Base-by-base conservation (phyloP, 2,113 vertebrate species). In the Menidia beryllina region DNA sequence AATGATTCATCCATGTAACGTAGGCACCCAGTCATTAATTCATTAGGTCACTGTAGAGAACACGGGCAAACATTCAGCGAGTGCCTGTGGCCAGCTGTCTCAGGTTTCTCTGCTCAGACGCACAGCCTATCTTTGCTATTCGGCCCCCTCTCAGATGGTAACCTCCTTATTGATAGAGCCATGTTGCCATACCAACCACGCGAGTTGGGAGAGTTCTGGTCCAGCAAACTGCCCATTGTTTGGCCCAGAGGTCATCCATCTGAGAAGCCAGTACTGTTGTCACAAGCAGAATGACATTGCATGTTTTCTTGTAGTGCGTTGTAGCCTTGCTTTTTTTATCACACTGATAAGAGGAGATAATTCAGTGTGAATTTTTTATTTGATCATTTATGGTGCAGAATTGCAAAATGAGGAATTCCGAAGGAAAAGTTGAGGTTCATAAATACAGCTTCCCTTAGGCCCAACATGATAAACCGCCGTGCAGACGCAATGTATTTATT, bases 1-100 rank as follows among this genome's bases (percentile, higher is more conserved):
- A 92, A 90, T 87, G 82, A 91, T 90, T 91, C 56, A 90, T 89
- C 64, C 34, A 39, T 83, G 86, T 73, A 88, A 85, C 75, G 41
- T 59, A 59, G 79, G 77, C 73, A 72, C 70, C 53, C 68, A 65
- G 86, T 88, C 81, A 89, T 86, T 89, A 77, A 92, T 92, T 90
- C 72, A 86, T 88, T 79, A 86, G 84, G 78, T 84, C 58, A 68
- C 73, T 69, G 54, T 62, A 58, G 72, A 78, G 70, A 63, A 41
- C 62, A 1, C 10, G 66, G 41, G 30, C 65, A 77, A 45, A 75
- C 48, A 21, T 77, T 81, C 79, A 81, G 72, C 62, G 61, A 77
- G 72, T 48, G 82, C 65, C 73, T 51, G 25, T 38, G 65, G 59
- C 52, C 20, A 48, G 61, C 58, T 70, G 26, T 70, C 83, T 92